phyloP scores from a whole-genome alignment of 2,888 invertebrate genomes.

The Hofmannophila pseudospretella region DNA sequence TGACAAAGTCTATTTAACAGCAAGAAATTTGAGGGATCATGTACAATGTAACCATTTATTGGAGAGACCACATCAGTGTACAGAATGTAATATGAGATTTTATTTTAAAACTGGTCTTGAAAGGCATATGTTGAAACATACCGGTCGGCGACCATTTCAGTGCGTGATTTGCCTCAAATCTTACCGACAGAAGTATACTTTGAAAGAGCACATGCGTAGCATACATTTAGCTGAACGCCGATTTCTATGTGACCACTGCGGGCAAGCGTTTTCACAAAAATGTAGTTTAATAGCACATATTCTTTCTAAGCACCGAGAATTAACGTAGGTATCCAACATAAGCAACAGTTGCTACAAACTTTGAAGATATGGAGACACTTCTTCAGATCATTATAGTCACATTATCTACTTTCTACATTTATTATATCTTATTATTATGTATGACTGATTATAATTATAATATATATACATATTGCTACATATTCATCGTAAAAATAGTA shows the following conservation, averaged over 20 bases:
- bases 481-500: too few species aligned
- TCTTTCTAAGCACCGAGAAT: conserved; percentile 32
- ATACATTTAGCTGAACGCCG: conserved; percentile 35
- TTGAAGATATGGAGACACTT: too few species aligned
- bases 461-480: too few species aligned
- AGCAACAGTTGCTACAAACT: too few species aligned
- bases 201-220: conserved; percentile 45
- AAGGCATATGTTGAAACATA: conserved; percentile 54
- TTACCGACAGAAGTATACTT: conserved; percentile 35
- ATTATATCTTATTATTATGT: too few species aligned
- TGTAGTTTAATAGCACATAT: conserved; percentile 31
- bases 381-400: too few species aligned
- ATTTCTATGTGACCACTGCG: conserved; percentile 32
- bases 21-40: not conserved
- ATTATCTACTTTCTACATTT: too few species aligned
- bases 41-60: conserved; percentile 21
- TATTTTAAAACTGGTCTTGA: conserved; percentile 37
- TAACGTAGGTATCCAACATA: too few species aligned
- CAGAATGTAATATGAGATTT: conserved; percentile 23
- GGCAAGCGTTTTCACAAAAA: conserved; percentile 22
- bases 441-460: too few species aligned
- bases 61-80: conserved; percentile 23
- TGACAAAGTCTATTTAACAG: conserved; percentile 22
- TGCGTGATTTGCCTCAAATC: conserved; percentile 45
- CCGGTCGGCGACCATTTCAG: conserved; percentile 49